Percentiles rank a stretch among this genome's conserved stretches.
phyloP scores from a whole-genome alignment of 2,888 invertebrate species.

The Standfussiana lucernea region DNA sequence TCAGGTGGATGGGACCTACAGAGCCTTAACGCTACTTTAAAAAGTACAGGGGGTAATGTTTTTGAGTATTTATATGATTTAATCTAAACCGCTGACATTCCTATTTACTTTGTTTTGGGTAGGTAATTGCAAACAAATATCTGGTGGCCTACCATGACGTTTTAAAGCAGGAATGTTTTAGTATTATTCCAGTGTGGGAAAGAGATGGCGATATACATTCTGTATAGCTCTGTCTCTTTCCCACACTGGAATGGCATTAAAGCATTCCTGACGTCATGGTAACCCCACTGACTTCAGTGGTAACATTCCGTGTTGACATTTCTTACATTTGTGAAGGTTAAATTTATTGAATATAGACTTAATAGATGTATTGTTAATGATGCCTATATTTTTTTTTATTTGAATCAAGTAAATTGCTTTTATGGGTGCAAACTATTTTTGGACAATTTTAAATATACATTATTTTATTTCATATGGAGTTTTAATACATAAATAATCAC shows the following conservation, averaged over 20 bases:
- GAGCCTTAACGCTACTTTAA: background rate
- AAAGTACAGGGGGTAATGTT: background rate
- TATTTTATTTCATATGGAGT: constrained; percentile 23
- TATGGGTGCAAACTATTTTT: constrained; percentile 58
- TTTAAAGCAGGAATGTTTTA: too few relatives aligned
- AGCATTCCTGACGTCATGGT: too few relatives aligned
- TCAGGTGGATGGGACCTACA: constrained; percentile 45
- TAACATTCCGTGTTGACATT: constrained; percentile 39
- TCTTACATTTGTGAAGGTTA: constrained; percentile 1
- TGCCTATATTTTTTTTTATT: constrained; percentile 38
- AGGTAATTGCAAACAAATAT: constrained; percentile 23
- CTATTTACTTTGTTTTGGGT: constrained; percentile 39
- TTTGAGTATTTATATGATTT: background rate
- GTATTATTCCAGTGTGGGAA: too few relatives aligned
- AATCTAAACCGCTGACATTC: constrained; percentile 44
- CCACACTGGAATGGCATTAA: too few relatives aligned
- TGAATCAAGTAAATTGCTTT: constrained; percentile 42
- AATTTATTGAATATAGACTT: constrained; percentile 8
- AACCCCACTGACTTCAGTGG: too few relatives aligned
- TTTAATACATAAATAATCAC: constrained; percentile 21
- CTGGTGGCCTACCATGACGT: too few relatives aligned
- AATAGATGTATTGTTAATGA: constrained; percentile 10
- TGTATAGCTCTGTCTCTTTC: too few relatives aligned
- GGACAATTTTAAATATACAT: constrained; percentile 53
- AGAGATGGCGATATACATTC: too few relatives aligned